These are phyloP conservation scores for Arenaria interpres DNA, from an alignment of 2,113 vertebrate species.

Conservation along the genomic window DNA sequence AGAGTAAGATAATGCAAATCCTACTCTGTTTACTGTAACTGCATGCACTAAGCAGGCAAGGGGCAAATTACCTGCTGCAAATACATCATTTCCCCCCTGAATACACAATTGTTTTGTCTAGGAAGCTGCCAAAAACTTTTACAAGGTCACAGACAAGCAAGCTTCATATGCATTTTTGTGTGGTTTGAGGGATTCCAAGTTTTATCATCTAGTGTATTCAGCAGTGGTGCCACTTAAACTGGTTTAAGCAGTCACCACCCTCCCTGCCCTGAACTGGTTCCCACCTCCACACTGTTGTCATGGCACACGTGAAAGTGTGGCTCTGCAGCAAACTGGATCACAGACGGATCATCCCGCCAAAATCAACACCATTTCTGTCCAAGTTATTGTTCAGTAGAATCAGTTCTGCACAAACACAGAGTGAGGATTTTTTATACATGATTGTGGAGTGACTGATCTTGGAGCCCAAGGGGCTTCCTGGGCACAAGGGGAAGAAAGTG, in stretches of 20 bases:
- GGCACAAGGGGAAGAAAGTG: not conserved
- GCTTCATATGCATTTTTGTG: not conserved
- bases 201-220: not conserved
- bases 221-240: not conserved
- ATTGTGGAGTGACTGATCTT: not conserved
- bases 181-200: not conserved
- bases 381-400: not conserved
- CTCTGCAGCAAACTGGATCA: not conserved
- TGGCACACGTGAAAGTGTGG: not conserved
- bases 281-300: not conserved
- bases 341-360: not conserved
- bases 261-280: not conserved
- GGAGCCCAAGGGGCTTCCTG: not conserved
- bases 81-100: not conserved
- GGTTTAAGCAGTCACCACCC: not conserved
- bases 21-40: not conserved
- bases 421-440: not conserved
- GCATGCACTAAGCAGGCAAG: not conserved
- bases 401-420: not conserved
- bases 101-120: not conserved
- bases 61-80: not conserved
- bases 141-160: not conserved
- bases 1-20: not conserved
- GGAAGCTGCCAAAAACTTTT: not conserved
- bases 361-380: not conserved